These are phyloP conservation scores for Scaptomyza cyrtandrae DNA, from an alignment of 2,888 invertebrate genomes.

Conservation along the genomic window DNA sequence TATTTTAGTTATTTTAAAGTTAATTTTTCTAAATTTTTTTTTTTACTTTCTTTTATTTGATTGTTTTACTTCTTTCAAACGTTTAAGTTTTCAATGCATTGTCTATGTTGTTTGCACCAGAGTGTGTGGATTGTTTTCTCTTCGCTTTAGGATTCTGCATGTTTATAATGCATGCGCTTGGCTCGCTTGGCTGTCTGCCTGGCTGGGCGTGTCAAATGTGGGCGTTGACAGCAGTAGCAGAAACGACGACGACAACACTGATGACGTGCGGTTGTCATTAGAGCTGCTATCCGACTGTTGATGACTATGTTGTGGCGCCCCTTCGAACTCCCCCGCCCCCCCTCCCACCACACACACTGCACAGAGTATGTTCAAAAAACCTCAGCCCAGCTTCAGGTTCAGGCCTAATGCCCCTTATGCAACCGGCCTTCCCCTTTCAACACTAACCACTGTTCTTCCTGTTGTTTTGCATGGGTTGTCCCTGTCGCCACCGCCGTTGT, in stretches of 20 bases:
- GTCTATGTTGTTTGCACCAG: slow-evolving; percentile 2
- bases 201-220: slow-evolving; percentile 71
- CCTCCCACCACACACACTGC: background rate
- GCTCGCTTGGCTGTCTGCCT: slow-evolving; percentile 41
- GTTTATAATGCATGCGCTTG: slow-evolving; percentile 51
- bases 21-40: background rate
- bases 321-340: background rate
- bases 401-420: slow-evolving; percentile 33
- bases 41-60: background rate
- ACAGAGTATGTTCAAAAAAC: slow-evolving; percentile 1
- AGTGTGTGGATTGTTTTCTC: slow-evolving; percentile 17
- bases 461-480: slow-evolving; percentile 54
- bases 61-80: background rate
- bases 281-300: slow-evolving; percentile 60
- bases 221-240: slow-evolving; percentile 59
- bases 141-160: slow-evolving; percentile 41
- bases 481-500: too few relatives aligned
- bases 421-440: slow-evolving; percentile 17
- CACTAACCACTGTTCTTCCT: slow-evolving; percentile 50
- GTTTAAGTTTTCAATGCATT: background rate
- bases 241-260: slow-evolving; percentile 52
- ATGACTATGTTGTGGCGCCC: slow-evolving; percentile 62
- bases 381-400: slow-evolving; percentile 1
- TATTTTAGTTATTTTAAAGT: background rate
- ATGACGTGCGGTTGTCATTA: slow-evolving; percentile 80